Base-by-base conservation (phyloP, 1,140 invertebrate genomes). In the Drosophila orosa region DNA sequence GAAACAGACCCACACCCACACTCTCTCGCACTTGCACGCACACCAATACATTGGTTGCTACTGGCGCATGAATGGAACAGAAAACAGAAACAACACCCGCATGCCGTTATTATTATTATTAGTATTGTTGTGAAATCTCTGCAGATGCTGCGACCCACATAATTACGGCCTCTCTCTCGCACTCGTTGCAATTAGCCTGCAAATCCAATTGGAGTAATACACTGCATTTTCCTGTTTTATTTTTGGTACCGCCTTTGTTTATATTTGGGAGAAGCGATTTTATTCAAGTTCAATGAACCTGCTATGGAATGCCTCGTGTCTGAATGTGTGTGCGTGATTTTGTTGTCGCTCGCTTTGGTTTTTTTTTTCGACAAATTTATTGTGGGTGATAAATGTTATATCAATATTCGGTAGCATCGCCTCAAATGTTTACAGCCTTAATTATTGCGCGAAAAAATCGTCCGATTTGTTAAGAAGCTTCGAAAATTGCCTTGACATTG, bases 401-500 rank as follows among this genome's bases (percentile, higher is more conserved):
- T 74, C 68, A 74, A 74, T 80, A 68, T 68, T 74, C 31, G 52
- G 54, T 47, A 17, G 59, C 57, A 57, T 27, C 37, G 47, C 42
- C 25, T 27, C 50, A 79, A 73, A 65, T 72, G 40, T 80, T 76
- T 77, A 69, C 71, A 35, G 24, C 29, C 24, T 50, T 61, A 48
- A 59, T 77, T 77, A 59, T 65, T 61, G 44, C 8, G 2, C 12
- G n/a, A 10, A 12, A 33, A 52, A 35, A n/a, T 69, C 19, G 79
- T 48, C 50, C 48, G 47, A 39, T 54, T 66, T 40, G 24, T 52
- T 67, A 54, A 67, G 44, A 19, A 45, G 45, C 73, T 56, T 39
- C 58, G 37, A 77, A 52, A 63, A 66, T 79, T 78, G 78, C 84
- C 84, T 89, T 89, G 84, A 89, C 84, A 89, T 89, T 89, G 84